These are phyloP conservation scores for Seriola rivoliana DNA, from an alignment of 2,113 vertebrate species.

Conservation along the genomic window DNA sequence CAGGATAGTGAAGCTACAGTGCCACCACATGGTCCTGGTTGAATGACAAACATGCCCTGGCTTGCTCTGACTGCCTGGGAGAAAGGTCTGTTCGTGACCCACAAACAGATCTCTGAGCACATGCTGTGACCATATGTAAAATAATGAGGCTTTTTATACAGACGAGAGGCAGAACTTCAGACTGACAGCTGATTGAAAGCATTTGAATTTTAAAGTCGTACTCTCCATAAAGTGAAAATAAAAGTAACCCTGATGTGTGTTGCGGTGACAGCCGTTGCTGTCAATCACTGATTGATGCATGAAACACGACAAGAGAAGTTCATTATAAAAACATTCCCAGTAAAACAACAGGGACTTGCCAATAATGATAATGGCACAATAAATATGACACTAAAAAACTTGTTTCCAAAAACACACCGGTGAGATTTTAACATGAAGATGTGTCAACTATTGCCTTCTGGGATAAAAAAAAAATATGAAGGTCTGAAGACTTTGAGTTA, in stretches of 20 bases:
- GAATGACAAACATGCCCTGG: neutral
- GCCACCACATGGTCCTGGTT: conserved; percentile 53
- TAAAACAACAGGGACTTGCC: neutral
- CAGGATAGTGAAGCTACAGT: conserved; percentile 40
- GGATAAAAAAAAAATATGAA: neutral
- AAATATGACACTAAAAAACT: conserved; percentile 2
- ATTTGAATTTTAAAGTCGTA: conserved; percentile 7
- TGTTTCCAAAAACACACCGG: neutral
- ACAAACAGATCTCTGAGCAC: conserved; percentile 25
- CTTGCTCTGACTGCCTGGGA: conserved; percentile 29
- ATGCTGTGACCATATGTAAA: conserved; percentile 33
- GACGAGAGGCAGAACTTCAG: conserved; percentile 15
- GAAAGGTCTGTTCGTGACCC: conserved; percentile 21
- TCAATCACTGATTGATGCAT: conserved; percentile 7
- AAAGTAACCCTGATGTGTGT: conserved; percentile 9
- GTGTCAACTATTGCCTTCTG: neutral
- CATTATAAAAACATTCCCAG: neutral
- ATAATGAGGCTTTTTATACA: conserved; percentile 36
- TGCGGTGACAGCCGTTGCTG: conserved; percentile 2
- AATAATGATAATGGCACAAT: neutral
- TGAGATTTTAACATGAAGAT: neutral
- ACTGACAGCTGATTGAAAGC: conserved; percentile 19
- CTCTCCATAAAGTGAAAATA: conserved; percentile 14
- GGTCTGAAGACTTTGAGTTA: neutral
- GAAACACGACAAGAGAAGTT: neutral